Evolutionary conservation across 2,113 vertebrate genomes (phyloP).

Genomic region (Trachemys scripta): DNA sequence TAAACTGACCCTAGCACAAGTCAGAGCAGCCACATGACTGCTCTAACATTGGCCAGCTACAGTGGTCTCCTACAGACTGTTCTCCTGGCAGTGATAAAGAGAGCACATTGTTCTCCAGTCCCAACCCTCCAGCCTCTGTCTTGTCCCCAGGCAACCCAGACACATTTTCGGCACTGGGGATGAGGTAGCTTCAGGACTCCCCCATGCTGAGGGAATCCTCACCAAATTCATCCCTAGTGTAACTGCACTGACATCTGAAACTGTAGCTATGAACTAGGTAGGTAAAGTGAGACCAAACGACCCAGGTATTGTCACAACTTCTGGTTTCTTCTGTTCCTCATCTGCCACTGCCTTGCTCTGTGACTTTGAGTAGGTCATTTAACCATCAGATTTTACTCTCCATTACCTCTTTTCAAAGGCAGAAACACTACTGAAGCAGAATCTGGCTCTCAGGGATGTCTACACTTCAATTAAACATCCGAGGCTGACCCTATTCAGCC

Average conservation of each 20-base stretch:
- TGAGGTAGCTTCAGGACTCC: background rate
- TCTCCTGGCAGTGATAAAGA: background rate
- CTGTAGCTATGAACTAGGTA: fast-evolving
- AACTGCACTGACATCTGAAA: fast-evolving
- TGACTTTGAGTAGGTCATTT: background rate
- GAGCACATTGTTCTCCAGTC: background rate
- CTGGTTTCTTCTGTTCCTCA: fast-evolving
- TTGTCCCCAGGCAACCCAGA: background rate
- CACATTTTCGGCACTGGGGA: background rate
- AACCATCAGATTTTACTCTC: background rate
- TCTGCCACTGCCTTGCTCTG: fast-evolving
- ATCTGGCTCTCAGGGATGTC: background rate
- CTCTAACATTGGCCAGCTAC: background rate
- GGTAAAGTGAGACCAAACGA: background rate
- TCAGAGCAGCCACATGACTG: background rate
- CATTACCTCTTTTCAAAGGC: background rate
- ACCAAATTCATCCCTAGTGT: background rate
- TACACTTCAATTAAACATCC: background rate
- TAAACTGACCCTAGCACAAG: background rate
- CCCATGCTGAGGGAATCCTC: background rate
- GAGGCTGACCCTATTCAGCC: background rate
- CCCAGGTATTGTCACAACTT: background rate
- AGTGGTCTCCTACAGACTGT: background rate
- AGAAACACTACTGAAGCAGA: background rate
- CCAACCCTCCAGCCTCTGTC: background rate